These are phyloP conservation scores for Asteroscopus sphinx DNA, from an alignment of 2,888 invertebrate genomes.

Conservation along the genomic window DNA sequence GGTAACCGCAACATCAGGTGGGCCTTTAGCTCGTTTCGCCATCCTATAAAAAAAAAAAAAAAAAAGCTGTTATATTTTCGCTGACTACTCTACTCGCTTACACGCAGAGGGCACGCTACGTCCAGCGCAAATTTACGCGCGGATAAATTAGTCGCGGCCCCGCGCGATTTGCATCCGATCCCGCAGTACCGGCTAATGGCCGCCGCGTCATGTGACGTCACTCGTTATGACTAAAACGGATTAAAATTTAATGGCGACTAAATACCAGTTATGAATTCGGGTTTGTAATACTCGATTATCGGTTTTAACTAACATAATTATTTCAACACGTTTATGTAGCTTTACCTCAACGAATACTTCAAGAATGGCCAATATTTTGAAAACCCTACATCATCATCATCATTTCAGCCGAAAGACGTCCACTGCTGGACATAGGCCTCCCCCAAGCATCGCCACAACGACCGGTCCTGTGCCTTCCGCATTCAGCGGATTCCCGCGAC, in stretches of 20 bases:
- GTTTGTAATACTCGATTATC: not conserved
- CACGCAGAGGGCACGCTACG: conserved; percentile 21
- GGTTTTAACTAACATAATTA: too few species aligned
- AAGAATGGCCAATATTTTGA: too few species aligned
- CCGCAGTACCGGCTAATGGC: conserved; percentile 39
- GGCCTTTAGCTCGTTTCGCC: too few species aligned
- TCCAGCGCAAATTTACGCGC: conserved; percentile 69
- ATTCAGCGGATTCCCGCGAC: too few species aligned
- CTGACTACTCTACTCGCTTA: not conserved
- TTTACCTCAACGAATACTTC: too few species aligned
- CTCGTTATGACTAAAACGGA: conserved; percentile 14
- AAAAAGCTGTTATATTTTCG: not conserved
- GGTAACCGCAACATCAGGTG: too few species aligned
- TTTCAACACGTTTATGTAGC: too few species aligned
- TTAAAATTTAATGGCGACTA: conserved; percentile 40
- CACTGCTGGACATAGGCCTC: too few species aligned
- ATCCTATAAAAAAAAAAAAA: not conserved
- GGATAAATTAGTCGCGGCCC: conserved; percentile 73
- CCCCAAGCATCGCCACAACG: too few species aligned
- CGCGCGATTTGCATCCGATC: conserved; percentile 78
- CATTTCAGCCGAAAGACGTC: too few species aligned
- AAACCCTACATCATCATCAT: too few species aligned
- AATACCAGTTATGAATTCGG: conserved; percentile 21
- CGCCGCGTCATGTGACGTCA: conserved; percentile 36
- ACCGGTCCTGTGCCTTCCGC: too few species aligned